Conservation (phyloP, 2,888 invertebrate species). For the Chelonus formosanus region DNA sequence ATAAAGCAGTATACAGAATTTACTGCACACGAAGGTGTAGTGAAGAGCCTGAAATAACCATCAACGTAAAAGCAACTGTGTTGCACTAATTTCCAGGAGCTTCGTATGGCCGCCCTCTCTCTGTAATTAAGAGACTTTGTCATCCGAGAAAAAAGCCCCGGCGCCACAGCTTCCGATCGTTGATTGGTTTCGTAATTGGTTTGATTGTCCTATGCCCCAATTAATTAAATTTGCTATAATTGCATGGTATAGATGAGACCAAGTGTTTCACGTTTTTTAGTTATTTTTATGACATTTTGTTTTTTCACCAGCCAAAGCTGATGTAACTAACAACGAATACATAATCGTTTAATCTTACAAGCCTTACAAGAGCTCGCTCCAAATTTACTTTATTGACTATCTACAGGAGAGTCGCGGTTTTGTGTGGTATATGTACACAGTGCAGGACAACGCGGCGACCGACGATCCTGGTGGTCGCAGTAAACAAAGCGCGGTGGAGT, state of each 20-base stretch:
- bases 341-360: slow-evolving; percentile 14
- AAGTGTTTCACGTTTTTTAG: slow-evolving; percentile 3
- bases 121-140: slow-evolving; percentile 64
- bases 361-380: background rate
- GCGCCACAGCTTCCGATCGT: slow-evolving; percentile 46
- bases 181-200: slow-evolving; percentile 62
- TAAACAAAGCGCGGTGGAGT: slow-evolving; percentile 27
- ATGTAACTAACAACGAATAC: background rate
- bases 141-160: slow-evolving; percentile 57
- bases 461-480: slow-evolving; percentile 30
- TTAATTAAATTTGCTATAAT: slow-evolving; percentile 57
- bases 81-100: slow-evolving; percentile 44
- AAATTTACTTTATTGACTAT: slow-evolving; percentile 24
- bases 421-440: slow-evolving; percentile 7
- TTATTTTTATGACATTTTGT: background rate
- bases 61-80: too few species aligned
- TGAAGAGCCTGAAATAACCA: too few species aligned
- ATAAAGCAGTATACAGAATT: too few species aligned
- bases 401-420: slow-evolving; percentile 3
- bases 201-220: slow-evolving; percentile 61
- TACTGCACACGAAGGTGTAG: too few species aligned
- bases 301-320: too few species aligned
- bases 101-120: slow-evolving; percentile 45
- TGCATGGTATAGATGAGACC: slow-evolving; percentile 6
- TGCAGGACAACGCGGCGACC: slow-evolving; percentile 23